Base-by-base conservation (phyloP, 2,113 vertebrate species). In the Hyperopisus bebe region DNA sequence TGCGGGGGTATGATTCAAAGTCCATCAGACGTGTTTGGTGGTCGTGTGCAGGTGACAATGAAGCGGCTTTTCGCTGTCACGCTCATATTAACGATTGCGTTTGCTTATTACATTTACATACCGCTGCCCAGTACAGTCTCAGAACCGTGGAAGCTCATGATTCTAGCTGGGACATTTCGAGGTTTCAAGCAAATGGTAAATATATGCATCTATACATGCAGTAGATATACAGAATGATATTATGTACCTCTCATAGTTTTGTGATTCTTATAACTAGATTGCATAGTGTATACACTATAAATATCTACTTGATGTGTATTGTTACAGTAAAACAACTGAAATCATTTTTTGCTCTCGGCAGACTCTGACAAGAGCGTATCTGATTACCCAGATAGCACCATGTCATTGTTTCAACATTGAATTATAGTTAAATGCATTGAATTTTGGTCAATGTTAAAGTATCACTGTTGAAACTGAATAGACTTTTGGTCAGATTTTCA, bases 131-230 rank as follows among this genome's bases (percentile, higher is more conserved):
- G 92, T 92, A 92, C 95, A 1, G 51, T 97, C 89, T 95, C 96
- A 3, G 95, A 97, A 0, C 95, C 95, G 42, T 97, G 96, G 96
- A 96, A 96, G 93, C 95, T 97, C 92, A 96, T 97, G 97, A 90
- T 97, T 92, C 90, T 97, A 88, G 96, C 96, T 92, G 96, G 96
- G 51, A 91, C 93, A 80, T 96, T 97, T 92, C 93, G 97, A 44
- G 89, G 92, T 11, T 93, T 91, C 35, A 95, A 96, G 94, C 94
- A 95, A 92, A 83, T 94, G 94, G 96, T 96, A 93, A 96, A 95
- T 53, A 74, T 21, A 48, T 44, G 3, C 53, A 6, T 89, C 44
- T n/a, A 84, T 46, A 35, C 4, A 35, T 85, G 83, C 24, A 48
- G 13, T 27, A 48, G 9, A 48, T 48, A 46, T 11, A 13, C 9